Evolutionary conservation across 1,140 invertebrate species (phyloP).

Genomic region (Zelostemma sp.): DNA sequence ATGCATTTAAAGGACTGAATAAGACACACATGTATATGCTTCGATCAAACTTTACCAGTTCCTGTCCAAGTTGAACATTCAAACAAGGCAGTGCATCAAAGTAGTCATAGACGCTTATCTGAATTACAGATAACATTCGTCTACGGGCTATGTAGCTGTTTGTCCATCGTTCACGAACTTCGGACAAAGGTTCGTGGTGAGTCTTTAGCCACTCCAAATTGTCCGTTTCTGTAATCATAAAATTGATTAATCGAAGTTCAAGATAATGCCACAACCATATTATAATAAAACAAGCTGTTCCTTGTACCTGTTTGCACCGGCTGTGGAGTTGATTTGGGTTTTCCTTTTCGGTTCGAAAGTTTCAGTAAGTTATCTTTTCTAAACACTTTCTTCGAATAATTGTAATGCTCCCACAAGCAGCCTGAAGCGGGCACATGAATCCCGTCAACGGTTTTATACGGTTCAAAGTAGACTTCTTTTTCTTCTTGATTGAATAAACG

Average conservation of each 20-base stretch:
- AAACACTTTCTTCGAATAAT: neutral
- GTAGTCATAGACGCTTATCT: constrained; percentile 6
- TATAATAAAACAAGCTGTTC: neutral
- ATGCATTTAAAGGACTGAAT: too few species aligned
- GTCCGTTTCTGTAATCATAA: neutral
- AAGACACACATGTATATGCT: too few species aligned
- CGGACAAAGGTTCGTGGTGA: constrained; percentile 1
- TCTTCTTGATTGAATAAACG: neutral
- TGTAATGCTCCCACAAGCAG: neutral
- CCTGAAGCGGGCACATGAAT: neutral
- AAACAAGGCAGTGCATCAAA: constrained; percentile 6
- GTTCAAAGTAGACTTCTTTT: neutral
- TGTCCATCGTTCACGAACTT: constrained; percentile 2
- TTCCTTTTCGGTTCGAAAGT: neutral
- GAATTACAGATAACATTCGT: neutral
- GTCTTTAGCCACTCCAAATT: constrained; percentile 11
- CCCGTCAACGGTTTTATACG: neutral
- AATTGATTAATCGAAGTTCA: too few species aligned
- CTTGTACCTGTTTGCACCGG: neutral
- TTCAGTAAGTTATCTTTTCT: neutral
- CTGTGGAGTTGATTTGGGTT: too few species aligned
- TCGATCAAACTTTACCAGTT: too few species aligned
- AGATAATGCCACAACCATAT: neutral
- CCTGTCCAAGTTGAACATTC: neutral
- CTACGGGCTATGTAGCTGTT: neutral